phyloP scores from a whole-genome alignment of 1,140 invertebrate species.

The Scylla paramamosain region DNA sequence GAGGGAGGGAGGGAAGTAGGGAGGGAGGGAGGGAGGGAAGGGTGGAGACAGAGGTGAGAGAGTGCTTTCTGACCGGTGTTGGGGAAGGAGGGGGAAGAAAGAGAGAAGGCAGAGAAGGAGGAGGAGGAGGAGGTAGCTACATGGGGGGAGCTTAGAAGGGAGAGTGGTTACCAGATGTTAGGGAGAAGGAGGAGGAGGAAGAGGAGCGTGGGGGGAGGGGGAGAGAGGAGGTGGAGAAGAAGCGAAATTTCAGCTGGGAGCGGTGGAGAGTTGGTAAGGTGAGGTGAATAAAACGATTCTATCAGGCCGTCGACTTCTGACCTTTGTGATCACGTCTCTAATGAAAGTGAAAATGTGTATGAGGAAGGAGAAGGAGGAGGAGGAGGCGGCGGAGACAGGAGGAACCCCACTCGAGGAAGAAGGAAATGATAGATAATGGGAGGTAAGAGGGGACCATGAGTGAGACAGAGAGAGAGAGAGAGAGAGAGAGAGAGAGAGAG shows the following conservation, averaged over 20 bases:
- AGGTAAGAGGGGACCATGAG: background rate
- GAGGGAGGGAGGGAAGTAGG: background rate
- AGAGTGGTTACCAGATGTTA: background rate
- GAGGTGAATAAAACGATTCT: slow-evolving; percentile 13
- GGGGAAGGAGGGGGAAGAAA: background rate
- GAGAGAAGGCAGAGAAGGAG: background rate
- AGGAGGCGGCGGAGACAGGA: background rate
- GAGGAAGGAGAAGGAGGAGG: background rate
- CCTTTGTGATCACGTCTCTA: background rate
- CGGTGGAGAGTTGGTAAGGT: background rate
- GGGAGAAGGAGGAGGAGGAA: background rate
- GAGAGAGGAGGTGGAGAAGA: too few relatives aligned
- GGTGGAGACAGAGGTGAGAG: background rate
- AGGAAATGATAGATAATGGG: background rate
- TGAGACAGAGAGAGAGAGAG: too few relatives aligned
- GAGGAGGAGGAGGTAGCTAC: background rate
- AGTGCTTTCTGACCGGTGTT: background rate
- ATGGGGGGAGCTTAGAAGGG: background rate
- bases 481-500: too few relatives aligned
- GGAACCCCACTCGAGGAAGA: background rate
- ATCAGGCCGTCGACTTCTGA: background rate
- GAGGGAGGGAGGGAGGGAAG: background rate
- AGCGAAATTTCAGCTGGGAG: background rate
- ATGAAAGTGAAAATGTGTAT: background rate
- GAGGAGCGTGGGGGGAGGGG: background rate